Conservation (phyloP, 2,113 vertebrate genomes). For the Percina caprodes region DNA sequence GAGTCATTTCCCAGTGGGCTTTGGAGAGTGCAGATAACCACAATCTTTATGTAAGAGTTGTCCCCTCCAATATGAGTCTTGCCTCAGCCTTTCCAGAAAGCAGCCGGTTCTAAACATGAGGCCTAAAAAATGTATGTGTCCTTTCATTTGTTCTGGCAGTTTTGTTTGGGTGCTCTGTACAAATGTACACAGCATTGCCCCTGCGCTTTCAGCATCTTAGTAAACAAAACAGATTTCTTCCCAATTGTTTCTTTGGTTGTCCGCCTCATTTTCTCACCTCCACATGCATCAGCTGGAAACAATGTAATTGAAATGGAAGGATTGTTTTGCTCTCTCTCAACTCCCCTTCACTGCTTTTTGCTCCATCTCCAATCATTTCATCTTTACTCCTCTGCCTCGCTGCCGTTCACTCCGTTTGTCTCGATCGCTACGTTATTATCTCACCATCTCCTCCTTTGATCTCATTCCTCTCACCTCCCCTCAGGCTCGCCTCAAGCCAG, state of each 20-base stretch:
- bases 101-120: conserved; percentile 50
- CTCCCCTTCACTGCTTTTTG: conserved; percentile 8
- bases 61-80: conserved; percentile 27
- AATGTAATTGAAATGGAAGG: conserved; percentile 16
- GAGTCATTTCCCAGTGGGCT: conserved; percentile 49
- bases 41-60: conserved; percentile 43
- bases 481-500: conserved; percentile 92
- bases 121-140: conserved; percentile 59
- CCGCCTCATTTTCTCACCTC: conserved; percentile 47
- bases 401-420: background rate
- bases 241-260: conserved; percentile 27
- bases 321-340: conserved; percentile 27
- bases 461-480: conserved; percentile 9
- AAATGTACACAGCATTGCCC: conserved; percentile 40
- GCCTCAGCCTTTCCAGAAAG: conserved; percentile 41
- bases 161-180: conserved; percentile 52
- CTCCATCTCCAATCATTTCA: conserved; percentile 43
- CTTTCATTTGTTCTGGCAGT: conserved; percentile 62
- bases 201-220: conserved; percentile 32
- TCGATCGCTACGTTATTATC: background rate
- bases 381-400: conserved; percentile 15
- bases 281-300: conserved; percentile 13
- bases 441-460: conserved; percentile 67
- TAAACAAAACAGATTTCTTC: conserved; percentile 42
- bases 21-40: conserved; percentile 59